Conservation (phyloP, 2,888 invertebrate genomes). For the Linyphia triangularis region DNA sequence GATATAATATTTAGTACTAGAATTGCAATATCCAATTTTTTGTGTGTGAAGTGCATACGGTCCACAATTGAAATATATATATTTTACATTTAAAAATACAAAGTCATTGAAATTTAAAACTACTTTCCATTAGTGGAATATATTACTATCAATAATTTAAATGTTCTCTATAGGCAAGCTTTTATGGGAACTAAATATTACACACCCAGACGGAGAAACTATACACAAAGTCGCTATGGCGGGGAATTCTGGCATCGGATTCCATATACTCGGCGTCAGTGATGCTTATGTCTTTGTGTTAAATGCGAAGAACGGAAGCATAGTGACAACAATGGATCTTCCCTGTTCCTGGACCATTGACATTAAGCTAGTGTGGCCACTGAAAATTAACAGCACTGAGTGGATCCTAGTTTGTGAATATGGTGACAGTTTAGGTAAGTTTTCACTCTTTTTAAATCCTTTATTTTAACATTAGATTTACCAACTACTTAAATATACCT, state of each 20-base stretch:
- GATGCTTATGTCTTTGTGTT: background rate
- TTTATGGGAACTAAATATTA: slow-evolving; percentile 1
- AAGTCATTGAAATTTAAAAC: no score
- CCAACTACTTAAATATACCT: no score
- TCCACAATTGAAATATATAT: no score
- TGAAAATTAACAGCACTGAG: background rate
- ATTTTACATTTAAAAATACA: no score
- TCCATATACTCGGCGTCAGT: background rate
- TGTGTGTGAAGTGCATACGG: no score
- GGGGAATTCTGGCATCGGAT: background rate
- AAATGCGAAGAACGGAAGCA: background rate
- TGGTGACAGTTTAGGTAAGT: slow-evolving; percentile 36
- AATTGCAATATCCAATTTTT: no score
- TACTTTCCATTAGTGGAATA: no score
- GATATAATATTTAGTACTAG: no score
- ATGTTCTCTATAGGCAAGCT: background rate
- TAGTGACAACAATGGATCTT: background rate
- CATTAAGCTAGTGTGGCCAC: background rate
- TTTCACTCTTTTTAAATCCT: no score
- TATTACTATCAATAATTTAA: no score
- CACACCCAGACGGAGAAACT: background rate
- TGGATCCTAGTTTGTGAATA: slow-evolving; percentile 35
- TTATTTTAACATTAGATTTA: no score
- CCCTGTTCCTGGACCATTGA: slow-evolving; percentile 11
- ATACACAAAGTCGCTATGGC: background rate